Evolutionary conservation across 2,113 vertebrate genomes (phyloP), one percentile per base, ranked within the genome.

Genomic region (Chloropsis cyanopogon): DNA sequence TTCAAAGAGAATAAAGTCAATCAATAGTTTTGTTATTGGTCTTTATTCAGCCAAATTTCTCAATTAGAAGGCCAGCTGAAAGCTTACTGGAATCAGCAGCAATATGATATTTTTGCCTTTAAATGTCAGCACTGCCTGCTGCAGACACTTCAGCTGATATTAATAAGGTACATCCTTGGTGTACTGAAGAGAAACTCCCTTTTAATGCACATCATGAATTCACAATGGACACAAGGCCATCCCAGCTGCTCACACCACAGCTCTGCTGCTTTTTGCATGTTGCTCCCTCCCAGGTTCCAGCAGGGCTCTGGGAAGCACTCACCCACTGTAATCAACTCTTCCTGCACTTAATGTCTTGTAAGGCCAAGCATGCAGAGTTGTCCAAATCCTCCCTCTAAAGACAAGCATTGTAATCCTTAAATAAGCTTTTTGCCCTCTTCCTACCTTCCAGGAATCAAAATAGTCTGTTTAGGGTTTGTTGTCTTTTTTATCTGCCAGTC

Each of bases 371-470:
- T 37, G 57, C 25, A 78, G 21, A 53, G 7, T 42, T 88, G 66
- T 70, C 86, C 50, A 90, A 89, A 66, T 26, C 13, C 42, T 49
- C 50, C 37, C 47, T 64, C 47, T 2, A 33, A 89, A 92, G 15
- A 85, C 56, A 71, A 56, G 79, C 1, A 2, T 7, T 76, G 41
- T 93, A 93, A 96, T 86, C 73, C 65, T 50, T 39, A 92, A 89
- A 86, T 60, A 92, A 95, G 65, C n/a, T 89, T 90, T 44, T 70
- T 86, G 23, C n/a, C 9, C 37, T 63, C 44, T 59, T 94, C 24
- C 31, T 82, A n/a, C 69, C 60, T 47, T 56, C 4, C 66, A 85
- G 59, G 65, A 77, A 91, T 75, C 69, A 93, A 90, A 95, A 75
- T 10, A 78, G 25, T 16, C 42, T 57, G 26, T 83, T 83, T 52